Evolutionary conservation across 2,888 invertebrate species (phyloP), one percentile per base, ranked within the genome.

Genomic region (Eremobia ochroleuca): DNA sequence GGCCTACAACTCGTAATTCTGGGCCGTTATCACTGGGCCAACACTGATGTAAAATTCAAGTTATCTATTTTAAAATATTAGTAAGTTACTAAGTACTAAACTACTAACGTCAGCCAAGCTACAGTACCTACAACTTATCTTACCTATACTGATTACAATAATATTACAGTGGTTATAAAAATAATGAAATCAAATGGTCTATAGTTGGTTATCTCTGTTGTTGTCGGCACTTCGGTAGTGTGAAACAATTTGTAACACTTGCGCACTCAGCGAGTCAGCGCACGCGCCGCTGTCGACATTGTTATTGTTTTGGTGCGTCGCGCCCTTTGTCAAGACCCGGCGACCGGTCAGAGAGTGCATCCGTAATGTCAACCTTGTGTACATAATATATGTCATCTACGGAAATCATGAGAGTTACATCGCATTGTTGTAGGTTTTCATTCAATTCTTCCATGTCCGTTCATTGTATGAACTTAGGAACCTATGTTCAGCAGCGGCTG

Each of bases 231-330:
- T 72, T 52, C 77, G 76, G 81, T 83, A 86, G 88, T 91, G 90
- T 90, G 89, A 90, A 92, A 91, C 91, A 91, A 93, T 92, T 93
- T 89, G 92, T 91, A 85, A 86, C 89, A 91, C 91, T 95, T 94
- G 92, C 87, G 91, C 91, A 95, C 86, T 90, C 95, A 55, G 91
- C 92, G 94, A 95, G 86, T 90, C 95, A 52, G 92, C 92, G 94
- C 96, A 96, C 96, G 95, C 95, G 94, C 92, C 82, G 83, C 79
- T 85, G 87, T 85, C 88, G 90, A 90, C 88, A 92, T 93, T 94
- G 92, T 94, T 93, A 94, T 94, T 95, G 94, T 94, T 95, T 94
- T 93, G 94, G 94, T 92, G 92, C 90, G 93, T 87, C 90, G 92
- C 91, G 90, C 93, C 91, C 92, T 94, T 93, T 94, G 94, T 93